Evolutionary conservation across 2,888 invertebrate species (phyloP).

Genomic region (Amblyjoppa proteus): DNA sequence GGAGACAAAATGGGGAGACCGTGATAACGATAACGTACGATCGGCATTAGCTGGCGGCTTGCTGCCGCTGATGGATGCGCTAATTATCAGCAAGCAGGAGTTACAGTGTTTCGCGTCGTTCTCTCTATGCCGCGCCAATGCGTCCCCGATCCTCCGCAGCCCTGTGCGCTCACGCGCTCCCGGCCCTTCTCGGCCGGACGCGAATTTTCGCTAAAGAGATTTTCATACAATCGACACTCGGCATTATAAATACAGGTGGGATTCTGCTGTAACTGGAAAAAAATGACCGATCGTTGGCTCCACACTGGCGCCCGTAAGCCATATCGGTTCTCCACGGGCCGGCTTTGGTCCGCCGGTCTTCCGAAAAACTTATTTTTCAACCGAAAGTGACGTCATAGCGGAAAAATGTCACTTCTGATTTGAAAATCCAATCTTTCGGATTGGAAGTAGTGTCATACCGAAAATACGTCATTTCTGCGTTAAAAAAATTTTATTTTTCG

Average conservation of each 20-base stretch:
- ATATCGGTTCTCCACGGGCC: too few relatives aligned
- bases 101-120: constrained; percentile 82
- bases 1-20: constrained; percentile 83
- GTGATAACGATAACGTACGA: constrained; percentile 85
- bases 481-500: too few relatives aligned
- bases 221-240: constrained; percentile 3
- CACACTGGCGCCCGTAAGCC: too few relatives aligned
- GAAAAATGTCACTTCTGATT: too few relatives aligned
- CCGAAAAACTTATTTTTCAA: too few relatives aligned
- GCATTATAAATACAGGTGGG: neutral
- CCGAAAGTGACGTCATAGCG: too few relatives aligned
- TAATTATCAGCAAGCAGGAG: constrained; percentile 85
- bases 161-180: constrained; percentile 12
- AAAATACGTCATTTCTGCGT: too few relatives aligned
- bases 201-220: constrained; percentile 18
- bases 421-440: too few relatives aligned
- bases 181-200: constrained; percentile 22
- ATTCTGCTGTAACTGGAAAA: too few relatives aligned
- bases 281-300: too few relatives aligned
- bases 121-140: constrained; percentile 40
- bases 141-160: constrained; percentile 1
- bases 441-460: too few relatives aligned
- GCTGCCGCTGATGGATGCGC: constrained; percentile 85
- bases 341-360: too few relatives aligned
- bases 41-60: constrained; percentile 85